phyloP scores from a whole-genome alignment of 2,888 invertebrate genomes.

The Scelioninae gen. 2 region DNA sequence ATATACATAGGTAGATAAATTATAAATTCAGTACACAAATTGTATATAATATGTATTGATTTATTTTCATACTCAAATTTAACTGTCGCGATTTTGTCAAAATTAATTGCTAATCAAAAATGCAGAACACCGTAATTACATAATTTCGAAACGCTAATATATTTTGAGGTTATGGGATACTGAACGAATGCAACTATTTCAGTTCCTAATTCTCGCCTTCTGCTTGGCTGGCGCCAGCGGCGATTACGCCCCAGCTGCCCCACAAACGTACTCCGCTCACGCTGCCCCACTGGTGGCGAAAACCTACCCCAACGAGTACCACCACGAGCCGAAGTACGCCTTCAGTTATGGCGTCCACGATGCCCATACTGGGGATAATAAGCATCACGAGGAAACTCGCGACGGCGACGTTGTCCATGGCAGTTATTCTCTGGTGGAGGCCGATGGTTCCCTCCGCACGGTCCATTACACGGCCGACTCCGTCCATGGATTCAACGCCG shows the following conservation, averaged over 20 bases:
- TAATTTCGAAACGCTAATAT: no score
- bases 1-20: no score
- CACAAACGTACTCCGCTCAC: no score
- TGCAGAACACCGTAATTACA: no score
- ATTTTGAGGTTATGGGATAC: no score
- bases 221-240: neutral
- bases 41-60: no score
- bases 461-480: conserved; percentile 66
- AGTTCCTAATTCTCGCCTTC: no score
- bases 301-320: conserved; percentile 27
- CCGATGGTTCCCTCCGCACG: conserved; percentile 65
- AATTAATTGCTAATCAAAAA: no score
- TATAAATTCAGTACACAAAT: no score
- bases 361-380: conserved; percentile 63
- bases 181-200: no score
- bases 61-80: no score
- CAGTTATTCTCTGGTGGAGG: conserved; percentile 67
- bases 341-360: conserved; percentile 66
- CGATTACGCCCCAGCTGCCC: conserved; percentile 1
- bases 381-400: conserved; percentile 64
- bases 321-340: conserved; percentile 66
- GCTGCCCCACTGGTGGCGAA: conserved; percentile 9
- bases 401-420: conserved; percentile 64
- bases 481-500: conserved; percentile 59
- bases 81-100: no score